Evolutionary conservation across 1,140 invertebrate genomes (phyloP), one percentile per base, ranked within the genome.

Genomic region (Microplitis mediator): DNA sequence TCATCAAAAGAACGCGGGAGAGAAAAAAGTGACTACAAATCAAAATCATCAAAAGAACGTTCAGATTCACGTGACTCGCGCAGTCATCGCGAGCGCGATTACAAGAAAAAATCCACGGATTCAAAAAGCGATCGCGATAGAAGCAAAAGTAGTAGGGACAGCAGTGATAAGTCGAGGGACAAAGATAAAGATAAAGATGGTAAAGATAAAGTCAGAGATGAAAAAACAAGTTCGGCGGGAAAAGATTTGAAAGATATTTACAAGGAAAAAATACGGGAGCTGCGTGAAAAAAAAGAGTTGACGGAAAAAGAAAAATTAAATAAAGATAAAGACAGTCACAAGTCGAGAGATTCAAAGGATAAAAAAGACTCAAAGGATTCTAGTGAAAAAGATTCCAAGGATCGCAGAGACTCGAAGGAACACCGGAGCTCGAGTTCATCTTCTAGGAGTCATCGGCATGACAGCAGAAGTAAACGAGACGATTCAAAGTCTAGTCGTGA

Each of bases 241-340:
- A 87, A 85, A 72, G 85, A 87, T 75, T 70, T 87, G 50, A 87
- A 87, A 71, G 85, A 87, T 73, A 80, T 86, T 4, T 88, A 88
- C 52, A 88, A 88, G 69, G 86, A 88, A 69, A 88, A 86, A 77
- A 88, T 88, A 39, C 76, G 85, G 8, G 85, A 87, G 58, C 66
- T 88, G 8, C 71, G 85, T 4, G 85, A 88, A 34, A 88, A 88
- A 69, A 87, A 86, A 45, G 85, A 88, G 73, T 78, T 87, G 58
- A 87, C 85, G 0, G 85, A 88, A 61, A 87, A 87, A 34, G 85
- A 87, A 67, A 87, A 86, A 75, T 76, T 86, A 36, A 78, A 70
- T 23, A 82, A 81, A 11, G 81, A 81, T 5, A 65, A 39, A 8
- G 86, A 78, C 75, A 79, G 80, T 34, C 54, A 62, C 52, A 85